Evolutionary conservation across 1,140 invertebrate species (phyloP), one percentile per base, ranked within the genome.

Genomic region (Drosophila bifasciata): DNA sequence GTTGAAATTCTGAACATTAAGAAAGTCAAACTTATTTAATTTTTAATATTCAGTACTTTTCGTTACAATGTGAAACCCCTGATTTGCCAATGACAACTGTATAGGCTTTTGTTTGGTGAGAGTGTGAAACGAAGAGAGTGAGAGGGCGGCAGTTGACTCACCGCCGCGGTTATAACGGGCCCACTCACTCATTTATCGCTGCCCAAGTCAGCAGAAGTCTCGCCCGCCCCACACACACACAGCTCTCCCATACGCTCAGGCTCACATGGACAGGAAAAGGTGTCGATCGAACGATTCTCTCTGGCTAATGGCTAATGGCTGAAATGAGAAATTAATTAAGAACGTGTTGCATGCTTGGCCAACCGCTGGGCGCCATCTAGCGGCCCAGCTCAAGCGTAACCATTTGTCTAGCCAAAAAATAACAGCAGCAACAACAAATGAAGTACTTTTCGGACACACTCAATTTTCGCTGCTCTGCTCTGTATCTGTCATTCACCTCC

Each of bases 331-430:
- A 70, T 78, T 51, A 67, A 76, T 78, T 56, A 11, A 62, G 55
- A 77, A 59, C 63, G 45, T 49, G 76, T 43, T 60, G 64, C 55
- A 57, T 53, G 48, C 46, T 61, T 36, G 32, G 32, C 32, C 32
- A 36, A 36, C 11, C 32, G 11, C 11, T 36, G 11, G 62, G 71
- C 80, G 71, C 80, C 76, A 76, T 44, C 56, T 68, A 76, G 44
- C 44, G 55, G 23, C 19, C 19, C 78, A 66, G 21, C 72, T 76
- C 72, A 76, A 71, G 59, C 67, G 68, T 57, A 81, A 70, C 67
- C 40, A 13, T 59, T 62, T 68, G 66, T 73, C 67, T 85, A 85
- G 76, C 80, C 76, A 69, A 68, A 84, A 69, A 68, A 84, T 32
- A 32, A 4, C 11, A 5, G 3, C 32, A 57, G 58, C 53, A 63